Base-by-base conservation (phyloP, 1,140 invertebrate genomes). In the Calliphora vicina region DNA sequence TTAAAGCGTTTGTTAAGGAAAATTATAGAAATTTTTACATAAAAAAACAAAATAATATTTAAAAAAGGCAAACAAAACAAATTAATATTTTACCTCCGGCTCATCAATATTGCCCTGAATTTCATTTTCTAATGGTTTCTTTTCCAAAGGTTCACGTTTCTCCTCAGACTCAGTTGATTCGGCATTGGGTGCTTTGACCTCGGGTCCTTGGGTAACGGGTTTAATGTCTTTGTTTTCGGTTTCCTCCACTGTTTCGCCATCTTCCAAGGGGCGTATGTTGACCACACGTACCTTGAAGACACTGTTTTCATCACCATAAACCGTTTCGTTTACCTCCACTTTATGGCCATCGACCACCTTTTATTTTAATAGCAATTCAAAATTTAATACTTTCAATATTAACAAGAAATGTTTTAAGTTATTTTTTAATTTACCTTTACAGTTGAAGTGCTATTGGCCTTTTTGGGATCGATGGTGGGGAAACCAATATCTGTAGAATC, bases 281-380 rank as follows among this genome's bases (percentile, higher is more conserved):
- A 90, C 87, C 80, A 90, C 43, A 43, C 89, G 89, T 29, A 90
- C 88, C 85, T 88, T 90, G 84, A 88, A 90, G 61, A 86, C 35
- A 78, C 84, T 89, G 73, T 90, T 88, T 15, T 20, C 73, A 78
- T 88, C 85, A 5, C 87, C 88, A n/a, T 87, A 89, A 2, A 86
- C 85, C 4, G 88, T 90, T 81, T 90, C 89, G 80, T 90, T 90
- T 71, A 90, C 87, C 84, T 90, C 89, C 26, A 90, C 85, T 82
- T 87, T 87, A 83, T 90, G 89, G 13, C 89, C 89, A 86, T 90
- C 85, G 26, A 90, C 87, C 72, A 90, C 85, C 89, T 90, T 20
- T 27, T 43, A 43, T 43, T 78, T 23, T 27, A 45, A n/a, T n/a
- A n/a, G n/a, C n/a, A n/a, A n/a, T n/a, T n/a, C n/a, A n/a, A n/a